A percentile compares a stretch with the other conserved stretches of the same genome.
These are phyloP conservation scores for Ictidomys tridecemlineatus DNA, from an alignment of 2,113 vertebrate species.

Conservation along the genomic window DNA sequence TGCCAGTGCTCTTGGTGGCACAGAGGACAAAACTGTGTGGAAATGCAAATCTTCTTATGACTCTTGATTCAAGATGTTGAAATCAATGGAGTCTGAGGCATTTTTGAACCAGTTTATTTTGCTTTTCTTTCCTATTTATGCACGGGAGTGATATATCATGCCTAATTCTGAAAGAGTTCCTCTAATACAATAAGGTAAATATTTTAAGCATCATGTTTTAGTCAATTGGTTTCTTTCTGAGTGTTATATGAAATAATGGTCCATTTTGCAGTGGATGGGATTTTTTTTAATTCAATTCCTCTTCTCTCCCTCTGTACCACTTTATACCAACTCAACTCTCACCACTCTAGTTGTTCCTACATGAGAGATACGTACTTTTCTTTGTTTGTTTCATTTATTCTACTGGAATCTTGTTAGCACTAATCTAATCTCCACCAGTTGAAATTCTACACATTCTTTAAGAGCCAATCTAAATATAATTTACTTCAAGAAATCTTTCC, in stretches of 20 bases:
- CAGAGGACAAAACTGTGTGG: not conserved
- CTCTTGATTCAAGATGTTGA: not conserved
- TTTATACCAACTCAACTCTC: not conserved
- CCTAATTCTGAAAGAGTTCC: not conserved
- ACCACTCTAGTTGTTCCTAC: not conserved
- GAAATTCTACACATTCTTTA: not conserved
- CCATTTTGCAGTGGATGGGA: not conserved
- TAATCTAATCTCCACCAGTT: not conserved
- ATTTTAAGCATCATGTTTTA: not conserved
- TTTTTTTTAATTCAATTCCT: not conserved
- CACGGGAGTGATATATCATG: not conserved
- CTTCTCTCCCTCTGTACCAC: not conserved
- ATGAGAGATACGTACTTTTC: not conserved
- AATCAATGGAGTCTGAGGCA: not conserved
- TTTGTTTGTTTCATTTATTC: not conserved
- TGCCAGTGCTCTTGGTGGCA: not conserved
- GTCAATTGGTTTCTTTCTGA: not conserved
- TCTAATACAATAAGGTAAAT: not conserved
- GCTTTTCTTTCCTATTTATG: not conserved
- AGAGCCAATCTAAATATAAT: not conserved
- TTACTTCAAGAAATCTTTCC: not conserved
- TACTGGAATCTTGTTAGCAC: not conserved
- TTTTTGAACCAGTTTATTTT: not conserved
- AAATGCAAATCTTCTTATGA: not conserved
- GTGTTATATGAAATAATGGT: not conserved